Percentiles rank a stretch among this genome's conserved stretches.
Evolutionary conservation across 2,888 invertebrate genomes (phyloP).

Genomic region (Ecliptopera silaceata): DNA sequence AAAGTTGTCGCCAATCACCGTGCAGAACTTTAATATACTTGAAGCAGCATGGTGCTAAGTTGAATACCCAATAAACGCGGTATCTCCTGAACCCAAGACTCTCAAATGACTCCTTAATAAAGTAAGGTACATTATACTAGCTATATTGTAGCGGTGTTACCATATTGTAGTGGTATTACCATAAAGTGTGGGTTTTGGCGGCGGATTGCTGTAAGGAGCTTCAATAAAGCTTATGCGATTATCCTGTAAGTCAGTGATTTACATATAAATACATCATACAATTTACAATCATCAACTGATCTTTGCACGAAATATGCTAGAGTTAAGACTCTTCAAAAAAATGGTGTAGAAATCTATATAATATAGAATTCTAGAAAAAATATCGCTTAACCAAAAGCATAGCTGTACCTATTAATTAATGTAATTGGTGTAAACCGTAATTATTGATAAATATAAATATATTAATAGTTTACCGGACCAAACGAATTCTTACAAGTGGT

Average conservation of each 20-base stretch:
- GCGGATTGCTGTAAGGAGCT: conserved; percentile 9
- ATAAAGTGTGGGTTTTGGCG: conserved; percentile 24
- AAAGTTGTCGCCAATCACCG: not conserved
- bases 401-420: too few relatives aligned
- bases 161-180: conserved; percentile 16
- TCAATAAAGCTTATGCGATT: not conserved
- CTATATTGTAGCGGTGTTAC: conserved; percentile 18
- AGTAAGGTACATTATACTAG: conserved; percentile 20
- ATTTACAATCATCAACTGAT: too few relatives aligned
- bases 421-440: too few relatives aligned
- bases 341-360: too few relatives aligned
- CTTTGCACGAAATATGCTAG: too few relatives aligned
- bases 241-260: not conserved
- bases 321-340: too few relatives aligned
- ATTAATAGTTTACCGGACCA: too few relatives aligned
- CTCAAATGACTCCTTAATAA: conserved; percentile 23
- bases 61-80: conserved; percentile 31
- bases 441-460: too few relatives aligned
- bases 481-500: too few relatives aligned
- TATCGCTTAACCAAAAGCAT: too few relatives aligned
- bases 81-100: conserved; percentile 9
- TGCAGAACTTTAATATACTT: conserved; percentile 25
- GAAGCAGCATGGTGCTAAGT: conserved; percentile 31
- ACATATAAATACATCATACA: too few relatives aligned
- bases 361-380: too few relatives aligned